phyloP scores from a whole-genome alignment of 2,888 invertebrate genomes.

The Eustalomyia histrio region DNA sequence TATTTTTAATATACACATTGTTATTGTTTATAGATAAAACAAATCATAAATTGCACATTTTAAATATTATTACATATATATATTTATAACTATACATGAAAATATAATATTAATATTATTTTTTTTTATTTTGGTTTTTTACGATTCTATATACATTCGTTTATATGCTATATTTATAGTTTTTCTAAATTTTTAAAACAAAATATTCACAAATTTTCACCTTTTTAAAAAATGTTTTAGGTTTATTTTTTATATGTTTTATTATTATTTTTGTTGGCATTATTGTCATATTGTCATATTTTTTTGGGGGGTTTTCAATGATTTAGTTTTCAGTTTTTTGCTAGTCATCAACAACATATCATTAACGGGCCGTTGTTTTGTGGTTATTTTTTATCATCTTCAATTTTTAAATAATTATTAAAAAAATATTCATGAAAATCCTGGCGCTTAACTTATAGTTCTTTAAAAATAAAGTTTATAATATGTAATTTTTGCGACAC shows the following conservation, averaged over 20 bases:
- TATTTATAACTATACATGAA: neutral
- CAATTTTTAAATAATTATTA: neutral
- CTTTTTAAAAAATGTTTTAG: slow-evolving; percentile 26
- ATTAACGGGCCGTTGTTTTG: slow-evolving; percentile 21
- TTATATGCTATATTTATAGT: slow-evolving; percentile 5
- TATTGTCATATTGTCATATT: slow-evolving; percentile 44
- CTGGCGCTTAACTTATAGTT: slow-evolving; percentile 6
- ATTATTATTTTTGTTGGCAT: slow-evolving; percentile 33
- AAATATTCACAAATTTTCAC: slow-evolving; percentile 30
- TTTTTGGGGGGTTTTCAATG: slow-evolving; percentile 35
- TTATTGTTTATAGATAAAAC: neutral
- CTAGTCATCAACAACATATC: slow-evolving; percentile 32
- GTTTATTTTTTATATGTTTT: slow-evolving; percentile 20
- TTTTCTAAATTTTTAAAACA: neutral
- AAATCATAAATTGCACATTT: neutral
- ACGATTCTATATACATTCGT: neutral
- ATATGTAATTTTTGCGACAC: neutral
- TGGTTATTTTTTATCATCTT: neutral
- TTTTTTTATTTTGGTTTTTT: neutral
- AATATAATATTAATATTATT: neutral
- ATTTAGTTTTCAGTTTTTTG: slow-evolving; percentile 52
- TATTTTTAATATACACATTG: neutral
- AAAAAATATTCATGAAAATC: slow-evolving; percentile 14
- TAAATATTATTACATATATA: neutral
- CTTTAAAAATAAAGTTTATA: neutral